Conservation (phyloP, 2,113 vertebrate genomes). For the Centrocercus urophasianus region DNA sequence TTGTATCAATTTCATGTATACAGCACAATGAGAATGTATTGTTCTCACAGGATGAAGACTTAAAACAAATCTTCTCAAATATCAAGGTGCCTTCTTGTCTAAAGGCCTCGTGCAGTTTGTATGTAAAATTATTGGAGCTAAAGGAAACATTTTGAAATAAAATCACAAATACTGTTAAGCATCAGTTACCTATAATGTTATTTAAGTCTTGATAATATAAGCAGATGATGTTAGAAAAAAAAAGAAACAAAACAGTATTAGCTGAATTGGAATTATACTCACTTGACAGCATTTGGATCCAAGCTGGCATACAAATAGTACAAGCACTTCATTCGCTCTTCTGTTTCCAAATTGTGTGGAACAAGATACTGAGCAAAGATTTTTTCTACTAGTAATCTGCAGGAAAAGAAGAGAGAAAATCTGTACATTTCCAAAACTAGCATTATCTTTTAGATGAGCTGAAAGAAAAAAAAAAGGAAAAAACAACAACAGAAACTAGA, state of each 20-base stretch:
- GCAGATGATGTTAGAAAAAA: neutral
- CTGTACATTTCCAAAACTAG: neutral
- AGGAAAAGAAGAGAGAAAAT: constrained; percentile 26
- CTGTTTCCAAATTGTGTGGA: constrained; percentile 97
- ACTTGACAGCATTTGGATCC: constrained; percentile 99
- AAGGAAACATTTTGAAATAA: neutral
- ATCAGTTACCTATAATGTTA: neutral
- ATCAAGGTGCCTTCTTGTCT: neutral
- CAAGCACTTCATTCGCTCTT: constrained; percentile 99
- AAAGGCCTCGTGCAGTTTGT: rapidly evolving
- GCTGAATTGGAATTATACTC: constrained; percentile 73
- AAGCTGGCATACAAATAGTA: constrained; percentile 98
- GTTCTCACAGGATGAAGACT: neutral
- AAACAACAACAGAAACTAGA: neutral
- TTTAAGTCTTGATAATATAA: neutral
- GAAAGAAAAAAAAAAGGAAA: neutral
- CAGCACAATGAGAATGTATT: neutral
- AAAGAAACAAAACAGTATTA: neutral
- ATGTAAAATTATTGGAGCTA: neutral
- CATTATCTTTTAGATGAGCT: neutral
- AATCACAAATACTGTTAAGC: neutral
- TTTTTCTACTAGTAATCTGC: constrained; percentile 95
- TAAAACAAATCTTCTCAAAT: neutral
- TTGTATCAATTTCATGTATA: neutral
- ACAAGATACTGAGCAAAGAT: constrained; percentile 99